A percentile compares a stretch with the other conserved stretches of the same genome.
Evolutionary conservation across 2,113 vertebrate species (phyloP).

Genomic region (Gymnogyps californianus): DNA sequence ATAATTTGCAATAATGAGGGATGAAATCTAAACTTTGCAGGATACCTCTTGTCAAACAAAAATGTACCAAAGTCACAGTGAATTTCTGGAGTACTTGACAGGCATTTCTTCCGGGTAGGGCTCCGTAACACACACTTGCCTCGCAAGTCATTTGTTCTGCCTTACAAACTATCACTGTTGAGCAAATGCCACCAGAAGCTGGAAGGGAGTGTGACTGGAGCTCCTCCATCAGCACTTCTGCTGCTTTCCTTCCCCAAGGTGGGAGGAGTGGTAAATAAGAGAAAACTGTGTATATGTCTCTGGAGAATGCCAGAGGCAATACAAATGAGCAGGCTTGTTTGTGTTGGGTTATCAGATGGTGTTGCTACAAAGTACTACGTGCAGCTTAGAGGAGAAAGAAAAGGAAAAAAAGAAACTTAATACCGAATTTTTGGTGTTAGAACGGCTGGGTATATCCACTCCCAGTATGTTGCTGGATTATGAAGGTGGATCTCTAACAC

Average conservation of each 20-base stretch:
- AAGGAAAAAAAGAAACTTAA: not conserved
- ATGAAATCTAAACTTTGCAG: not conserved
- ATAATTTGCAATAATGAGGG: constrained; percentile 26
- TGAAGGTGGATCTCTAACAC: not conserved
- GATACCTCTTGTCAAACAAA: not conserved
- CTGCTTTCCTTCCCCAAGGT: not conserved
- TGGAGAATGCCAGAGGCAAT: not conserved
- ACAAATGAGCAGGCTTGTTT: not conserved
- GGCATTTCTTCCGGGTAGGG: not conserved
- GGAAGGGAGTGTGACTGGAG: not conserved
- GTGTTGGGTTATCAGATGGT: not conserved
- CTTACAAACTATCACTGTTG: not conserved
- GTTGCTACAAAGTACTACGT: not conserved
- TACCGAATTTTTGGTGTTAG: not conserved
- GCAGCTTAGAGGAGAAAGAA: not conserved
- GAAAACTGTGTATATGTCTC: not conserved
- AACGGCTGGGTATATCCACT: not conserved
- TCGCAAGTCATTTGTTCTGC: not conserved
- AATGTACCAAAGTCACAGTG: not conserved
- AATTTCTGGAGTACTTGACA: not conserved
- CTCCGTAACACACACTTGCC: not conserved
- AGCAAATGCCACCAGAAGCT: not conserved
- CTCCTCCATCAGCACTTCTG: not conserved
- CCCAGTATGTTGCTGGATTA: not conserved
- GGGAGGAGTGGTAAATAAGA: not conserved